A percentile compares a stretch with the other conserved stretches of the same genome.
Evolutionary conservation across 2,888 invertebrate species (phyloP).

Genomic region (Hypsopygia costalis): DNA sequence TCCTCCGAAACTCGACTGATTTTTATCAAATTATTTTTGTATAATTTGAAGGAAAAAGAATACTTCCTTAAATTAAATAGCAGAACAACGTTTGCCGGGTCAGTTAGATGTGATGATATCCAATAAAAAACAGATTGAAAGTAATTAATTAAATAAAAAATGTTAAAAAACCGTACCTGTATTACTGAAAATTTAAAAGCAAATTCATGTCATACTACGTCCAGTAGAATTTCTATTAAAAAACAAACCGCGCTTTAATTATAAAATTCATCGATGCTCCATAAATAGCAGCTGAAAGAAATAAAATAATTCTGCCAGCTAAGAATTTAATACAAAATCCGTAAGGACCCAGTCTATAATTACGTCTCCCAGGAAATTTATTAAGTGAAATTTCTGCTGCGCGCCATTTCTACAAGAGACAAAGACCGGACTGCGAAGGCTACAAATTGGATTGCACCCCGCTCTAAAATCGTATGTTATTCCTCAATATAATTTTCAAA

Average conservation of each 20-base stretch:
- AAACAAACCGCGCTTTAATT: not conserved
- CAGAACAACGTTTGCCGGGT: too few relatives aligned
- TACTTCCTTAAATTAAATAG: too few relatives aligned
- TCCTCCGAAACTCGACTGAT: too few relatives aligned
- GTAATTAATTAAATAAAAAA: too few relatives aligned
- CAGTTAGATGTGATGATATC: too few relatives aligned
- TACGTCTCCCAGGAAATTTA: constrained; percentile 54
- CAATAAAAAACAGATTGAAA: too few relatives aligned
- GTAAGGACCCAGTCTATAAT: constrained; percentile 44
- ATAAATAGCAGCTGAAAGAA: not conserved
- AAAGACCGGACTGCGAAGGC: constrained; percentile 18
- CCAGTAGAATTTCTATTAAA: not conserved
- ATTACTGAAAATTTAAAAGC: too few relatives aligned
- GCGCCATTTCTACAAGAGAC: constrained; percentile 19
- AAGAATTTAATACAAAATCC: constrained; percentile 57
- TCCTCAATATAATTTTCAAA: not conserved
- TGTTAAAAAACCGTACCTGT: too few relatives aligned
- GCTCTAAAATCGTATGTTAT: not conserved
- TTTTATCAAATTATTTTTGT: too few relatives aligned
- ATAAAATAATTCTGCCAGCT: constrained; percentile 6
- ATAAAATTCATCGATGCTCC: not conserved
- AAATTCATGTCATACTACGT: too few relatives aligned
- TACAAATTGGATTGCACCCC: not conserved
- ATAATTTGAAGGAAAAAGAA: too few relatives aligned
- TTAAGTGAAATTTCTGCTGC: constrained; percentile 51